A percentile compares a stretch with the other conserved stretches of the same genome.
Conservation (phyloP, 2,113 vertebrate species). For the Lagopus muta region DNA sequence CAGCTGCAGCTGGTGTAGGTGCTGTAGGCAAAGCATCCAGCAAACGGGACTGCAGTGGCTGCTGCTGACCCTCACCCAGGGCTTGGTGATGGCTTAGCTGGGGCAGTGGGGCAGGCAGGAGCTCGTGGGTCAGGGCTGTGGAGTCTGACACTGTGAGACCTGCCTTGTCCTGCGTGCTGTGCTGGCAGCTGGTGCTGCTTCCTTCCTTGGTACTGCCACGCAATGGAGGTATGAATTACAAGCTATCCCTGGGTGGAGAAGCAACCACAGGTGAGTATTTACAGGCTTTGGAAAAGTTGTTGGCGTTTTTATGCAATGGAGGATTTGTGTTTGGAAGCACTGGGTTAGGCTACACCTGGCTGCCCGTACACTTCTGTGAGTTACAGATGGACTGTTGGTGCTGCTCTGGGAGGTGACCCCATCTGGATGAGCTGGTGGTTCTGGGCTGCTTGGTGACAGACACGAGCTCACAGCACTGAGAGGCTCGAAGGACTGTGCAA, state of each 20-base stretch:
- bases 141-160: background rate
- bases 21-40: background rate
- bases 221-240: accelerated
- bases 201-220: background rate
- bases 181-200: background rate
- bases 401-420: background rate
- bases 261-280: background rate
- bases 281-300: background rate
- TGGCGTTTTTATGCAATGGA: background rate
- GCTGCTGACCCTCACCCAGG: background rate
- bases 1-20: accelerated
- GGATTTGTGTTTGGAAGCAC: background rate
- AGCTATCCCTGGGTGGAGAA: background rate
- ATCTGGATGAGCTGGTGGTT: background rate
- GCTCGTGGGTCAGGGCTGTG: background rate
- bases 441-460: background rate
- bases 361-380: background rate
- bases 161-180: background rate
- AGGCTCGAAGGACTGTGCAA: background rate
- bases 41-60: background rate
- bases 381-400: background rate
- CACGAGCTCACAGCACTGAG: background rate
- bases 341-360: background rate
- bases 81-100: background rate
- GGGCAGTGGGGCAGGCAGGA: background rate